Evolutionary conservation across 2,113 vertebrate species (phyloP).

Genomic region (Pseudorectes ferrugineus): DNA sequence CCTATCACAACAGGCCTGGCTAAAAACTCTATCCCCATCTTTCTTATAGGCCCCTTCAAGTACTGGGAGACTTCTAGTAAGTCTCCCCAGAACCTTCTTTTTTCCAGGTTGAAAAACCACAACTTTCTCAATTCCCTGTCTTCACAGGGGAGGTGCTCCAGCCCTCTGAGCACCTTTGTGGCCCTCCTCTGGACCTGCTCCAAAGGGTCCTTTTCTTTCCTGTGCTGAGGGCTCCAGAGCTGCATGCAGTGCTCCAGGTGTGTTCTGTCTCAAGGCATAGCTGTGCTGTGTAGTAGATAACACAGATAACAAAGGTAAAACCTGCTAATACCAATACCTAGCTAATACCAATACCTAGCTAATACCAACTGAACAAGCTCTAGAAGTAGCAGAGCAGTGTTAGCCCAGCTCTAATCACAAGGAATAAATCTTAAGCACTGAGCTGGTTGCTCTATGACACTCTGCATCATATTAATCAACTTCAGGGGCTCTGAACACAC

Average conservation of each 20-base stretch:
- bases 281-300: not conserved
- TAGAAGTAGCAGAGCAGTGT: not conserved
- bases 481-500: not conserved
- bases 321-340: not conserved
- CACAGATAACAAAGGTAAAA: not conserved
- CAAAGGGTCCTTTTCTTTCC: not conserved
- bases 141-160: not conserved
- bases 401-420: not conserved
- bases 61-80: not conserved
- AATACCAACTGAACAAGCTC: not conserved
- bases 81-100: not conserved
- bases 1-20: not conserved
- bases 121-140: not conserved
- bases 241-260: not conserved
- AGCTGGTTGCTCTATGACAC: not conserved
- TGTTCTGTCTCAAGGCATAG: accelerated
- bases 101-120: not conserved
- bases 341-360: not conserved
- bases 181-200: not conserved
- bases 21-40: not conserved
- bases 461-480: not conserved
- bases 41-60: not conserved
- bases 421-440: not conserved
- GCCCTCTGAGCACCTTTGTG: not conserved
- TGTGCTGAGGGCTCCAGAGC: not conserved